Evolutionary conservation across 2,113 vertebrate species (phyloP).

Genomic region (Dunckerocampus dactyliophorus): DNA sequence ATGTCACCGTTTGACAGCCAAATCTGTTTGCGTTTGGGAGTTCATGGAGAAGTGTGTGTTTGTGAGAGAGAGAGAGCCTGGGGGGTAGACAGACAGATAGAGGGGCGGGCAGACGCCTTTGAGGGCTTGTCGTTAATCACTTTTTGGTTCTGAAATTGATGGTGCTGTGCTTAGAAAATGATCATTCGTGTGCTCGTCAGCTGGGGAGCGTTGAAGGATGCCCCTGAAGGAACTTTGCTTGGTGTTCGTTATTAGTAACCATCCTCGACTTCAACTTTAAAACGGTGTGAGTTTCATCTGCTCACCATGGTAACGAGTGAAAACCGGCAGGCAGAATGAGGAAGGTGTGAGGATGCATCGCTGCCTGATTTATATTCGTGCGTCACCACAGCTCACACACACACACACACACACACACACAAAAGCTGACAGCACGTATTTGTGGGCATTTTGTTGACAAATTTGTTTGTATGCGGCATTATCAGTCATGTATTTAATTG

Average conservation of each 20-base stretch:
- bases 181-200: constrained; percentile 60
- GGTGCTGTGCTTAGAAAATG: constrained; percentile 62
- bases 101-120: constrained; percentile 42
- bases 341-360: constrained; percentile 76
- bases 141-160: constrained; percentile 51
- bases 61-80: not conserved
- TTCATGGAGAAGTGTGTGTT: constrained; percentile 23
- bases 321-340: constrained; percentile 65
- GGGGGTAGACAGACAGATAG: constrained; percentile 15
- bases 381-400: constrained; percentile 49
- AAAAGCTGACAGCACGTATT: constrained; percentile 4
- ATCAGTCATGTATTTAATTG: not conserved
- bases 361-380: constrained; percentile 75
- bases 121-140: constrained; percentile 42
- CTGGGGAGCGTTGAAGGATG: constrained; percentile 39
- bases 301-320: constrained; percentile 74
- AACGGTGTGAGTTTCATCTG: constrained; percentile 77
- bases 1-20: constrained; percentile 68
- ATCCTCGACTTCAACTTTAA: constrained; percentile 71
- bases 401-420: constrained; percentile 13
- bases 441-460: constrained; percentile 12
- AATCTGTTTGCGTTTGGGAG: constrained; percentile 59
- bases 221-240: constrained; percentile 48
- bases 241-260: constrained; percentile 64
- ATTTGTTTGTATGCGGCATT: constrained; percentile 1